Percentiles rank a stretch among this genome's conserved stretches.
Evolutionary conservation across 2,888 invertebrate species (phyloP).

Genomic region (Athalia rosae): DNA sequence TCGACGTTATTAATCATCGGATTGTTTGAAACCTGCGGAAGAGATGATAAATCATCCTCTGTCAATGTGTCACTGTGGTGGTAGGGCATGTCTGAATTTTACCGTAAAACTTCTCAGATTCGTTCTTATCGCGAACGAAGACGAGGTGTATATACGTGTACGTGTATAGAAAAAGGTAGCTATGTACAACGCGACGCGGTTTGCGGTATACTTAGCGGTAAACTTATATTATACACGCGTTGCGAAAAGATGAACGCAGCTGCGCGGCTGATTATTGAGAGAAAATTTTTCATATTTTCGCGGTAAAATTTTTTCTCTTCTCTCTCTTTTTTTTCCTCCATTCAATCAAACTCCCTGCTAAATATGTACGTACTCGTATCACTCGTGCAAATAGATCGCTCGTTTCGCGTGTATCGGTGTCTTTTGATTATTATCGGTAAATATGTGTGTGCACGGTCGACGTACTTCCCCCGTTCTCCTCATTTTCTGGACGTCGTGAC

Average conservation of each 20-base stretch:
- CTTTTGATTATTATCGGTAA: constrained; percentile 23
- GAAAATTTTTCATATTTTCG: no score
- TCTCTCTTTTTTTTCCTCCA: no score
- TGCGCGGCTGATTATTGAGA: no score
- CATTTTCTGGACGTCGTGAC: constrained; percentile 5
- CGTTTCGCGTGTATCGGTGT: not conserved
- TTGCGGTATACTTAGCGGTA: no score
- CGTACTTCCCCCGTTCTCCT: not conserved
- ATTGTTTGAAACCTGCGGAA: constrained; percentile 28
- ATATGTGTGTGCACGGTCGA: not conserved
- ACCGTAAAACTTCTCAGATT: constrained; percentile 40
- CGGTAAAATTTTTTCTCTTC: no score
- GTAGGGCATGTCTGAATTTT: constrained; percentile 11
- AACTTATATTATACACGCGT: no score
- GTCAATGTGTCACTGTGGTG: constrained; percentile 32
- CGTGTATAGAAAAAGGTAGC: constrained; percentile 7
- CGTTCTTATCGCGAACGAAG: not conserved
- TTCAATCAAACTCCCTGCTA: no score
- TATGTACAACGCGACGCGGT: not conserved
- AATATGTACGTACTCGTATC: not conserved
- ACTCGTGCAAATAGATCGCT: no score
- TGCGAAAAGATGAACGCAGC: no score
- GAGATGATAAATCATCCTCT: constrained; percentile 37
- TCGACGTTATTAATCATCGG: constrained; percentile 40
- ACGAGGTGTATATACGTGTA: not conserved